Conservation (phyloP, 23 tunicate genomes). For the Styela clava region DNA sequence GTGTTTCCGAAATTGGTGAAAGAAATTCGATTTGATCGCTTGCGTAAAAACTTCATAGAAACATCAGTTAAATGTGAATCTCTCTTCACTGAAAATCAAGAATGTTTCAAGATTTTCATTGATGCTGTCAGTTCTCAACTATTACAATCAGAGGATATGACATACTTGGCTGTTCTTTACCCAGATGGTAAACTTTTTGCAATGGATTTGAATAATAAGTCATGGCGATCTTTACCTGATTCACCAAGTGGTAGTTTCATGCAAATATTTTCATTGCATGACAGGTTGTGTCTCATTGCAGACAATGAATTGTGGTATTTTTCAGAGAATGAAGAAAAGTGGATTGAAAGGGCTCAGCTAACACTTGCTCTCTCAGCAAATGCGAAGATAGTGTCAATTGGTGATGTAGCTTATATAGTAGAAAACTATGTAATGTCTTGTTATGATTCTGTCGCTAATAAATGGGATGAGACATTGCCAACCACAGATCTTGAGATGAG, state of each 20-base stretch:
- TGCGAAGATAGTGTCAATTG: not conserved
- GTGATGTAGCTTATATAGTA: not conserved
- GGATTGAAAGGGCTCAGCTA: not conserved
- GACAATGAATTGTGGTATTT: not conserved
- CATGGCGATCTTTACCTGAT: not conserved
- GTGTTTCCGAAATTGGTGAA: not conserved
- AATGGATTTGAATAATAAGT: not conserved
- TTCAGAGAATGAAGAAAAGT: not conserved
- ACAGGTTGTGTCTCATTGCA: not conserved
- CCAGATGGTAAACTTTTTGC: not conserved
- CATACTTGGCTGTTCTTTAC: not conserved
- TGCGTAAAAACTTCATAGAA: not conserved
- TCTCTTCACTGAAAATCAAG: not conserved
- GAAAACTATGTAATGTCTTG: not conserved
- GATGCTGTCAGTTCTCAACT: not conserved
- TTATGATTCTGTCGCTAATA: not conserved
- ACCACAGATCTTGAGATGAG: not conserved
- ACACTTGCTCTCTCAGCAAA: not conserved
- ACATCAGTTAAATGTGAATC: not conserved
- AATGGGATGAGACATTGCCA: not conserved
- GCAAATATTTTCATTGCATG: not conserved
- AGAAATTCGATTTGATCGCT: not conserved
- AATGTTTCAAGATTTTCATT: too few species aligned
- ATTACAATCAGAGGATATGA: not conserved
- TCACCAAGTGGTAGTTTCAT: not conserved